phyloP scores from a whole-genome alignment of 2,113 vertebrate species.

The Origma solitaria region DNA sequence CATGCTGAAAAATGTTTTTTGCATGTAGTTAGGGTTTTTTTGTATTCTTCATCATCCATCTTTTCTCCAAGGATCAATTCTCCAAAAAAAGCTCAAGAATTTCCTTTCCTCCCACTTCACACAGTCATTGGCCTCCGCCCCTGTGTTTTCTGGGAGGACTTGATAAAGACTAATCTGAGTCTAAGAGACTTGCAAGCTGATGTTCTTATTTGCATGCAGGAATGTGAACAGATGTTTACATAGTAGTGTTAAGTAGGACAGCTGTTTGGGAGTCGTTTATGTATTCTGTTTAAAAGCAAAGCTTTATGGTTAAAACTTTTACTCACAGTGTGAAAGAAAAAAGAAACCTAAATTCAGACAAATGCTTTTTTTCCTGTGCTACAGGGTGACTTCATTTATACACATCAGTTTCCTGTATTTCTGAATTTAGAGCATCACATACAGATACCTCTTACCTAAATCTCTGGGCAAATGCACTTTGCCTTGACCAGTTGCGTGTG shows the following conservation, averaged over 20 bases:
- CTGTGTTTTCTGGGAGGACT: neutral
- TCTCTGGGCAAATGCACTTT: neutral
- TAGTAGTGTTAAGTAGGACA: slow-evolving; percentile 55
- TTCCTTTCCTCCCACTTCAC: neutral
- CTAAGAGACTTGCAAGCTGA: slow-evolving; percentile 46
- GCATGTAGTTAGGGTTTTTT: neutral
- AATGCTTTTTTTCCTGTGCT: neutral
- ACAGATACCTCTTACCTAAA: neutral
- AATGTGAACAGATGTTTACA: slow-evolving; percentile 69
- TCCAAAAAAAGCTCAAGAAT: neutral
- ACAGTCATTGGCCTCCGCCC: neutral
- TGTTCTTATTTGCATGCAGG: slow-evolving; percentile 53
- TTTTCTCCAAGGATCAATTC: neutral
- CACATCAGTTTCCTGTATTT: neutral
- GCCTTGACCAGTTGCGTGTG: neutral
- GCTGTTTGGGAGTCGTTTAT: slow-evolving; percentile 57
- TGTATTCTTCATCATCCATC: neutral
- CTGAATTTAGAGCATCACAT: neutral
- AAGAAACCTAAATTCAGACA: neutral
- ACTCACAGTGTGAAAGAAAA: neutral
- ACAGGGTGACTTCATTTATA: neutral
- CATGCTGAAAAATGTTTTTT: neutral
- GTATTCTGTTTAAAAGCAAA: slow-evolving; percentile 64
- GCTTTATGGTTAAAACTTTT: neutral
- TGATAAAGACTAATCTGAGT: slow-evolving; percentile 40